Conservation (phyloP, 2,113 vertebrate genomes). For the Anhinga rufa region DNA sequence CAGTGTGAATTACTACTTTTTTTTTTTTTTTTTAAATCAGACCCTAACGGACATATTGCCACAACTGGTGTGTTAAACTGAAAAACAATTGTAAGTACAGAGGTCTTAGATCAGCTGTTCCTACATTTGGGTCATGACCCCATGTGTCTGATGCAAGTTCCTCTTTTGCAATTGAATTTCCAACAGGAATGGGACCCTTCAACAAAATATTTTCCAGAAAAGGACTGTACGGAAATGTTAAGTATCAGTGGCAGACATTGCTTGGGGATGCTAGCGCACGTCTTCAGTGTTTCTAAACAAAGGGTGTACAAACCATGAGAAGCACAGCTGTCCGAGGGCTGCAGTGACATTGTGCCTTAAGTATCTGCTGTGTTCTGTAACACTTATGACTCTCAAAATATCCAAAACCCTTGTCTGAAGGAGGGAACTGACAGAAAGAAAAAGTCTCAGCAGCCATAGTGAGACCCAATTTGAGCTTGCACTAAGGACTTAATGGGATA, state of each 20-base stretch:
- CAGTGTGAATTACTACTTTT: background rate
- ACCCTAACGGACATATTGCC: background rate
- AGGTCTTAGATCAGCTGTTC: background rate
- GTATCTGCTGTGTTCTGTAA: background rate
- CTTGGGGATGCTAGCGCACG: rapidly evolving
- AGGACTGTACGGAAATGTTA: background rate
- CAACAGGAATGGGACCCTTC: background rate
- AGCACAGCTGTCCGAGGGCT: background rate
- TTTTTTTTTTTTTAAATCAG: background rate
- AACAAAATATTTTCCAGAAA: background rate
- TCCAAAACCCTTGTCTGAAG: background rate
- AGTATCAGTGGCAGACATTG: background rate
- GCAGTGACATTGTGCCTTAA: background rate
- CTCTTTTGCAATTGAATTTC: background rate
- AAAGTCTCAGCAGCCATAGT: background rate
- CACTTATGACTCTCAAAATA: background rate
- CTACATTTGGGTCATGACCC: background rate
- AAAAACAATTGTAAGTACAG: background rate
- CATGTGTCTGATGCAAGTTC: background rate
- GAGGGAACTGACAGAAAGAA: background rate
- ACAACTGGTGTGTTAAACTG: background rate
- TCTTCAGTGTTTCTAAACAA: background rate
- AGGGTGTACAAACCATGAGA: background rate
- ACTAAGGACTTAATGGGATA: background rate
- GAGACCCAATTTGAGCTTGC: background rate